Base-by-base conservation (phyloP, 2,888 invertebrate genomes). In the Cataglyphis cursor region DNA sequence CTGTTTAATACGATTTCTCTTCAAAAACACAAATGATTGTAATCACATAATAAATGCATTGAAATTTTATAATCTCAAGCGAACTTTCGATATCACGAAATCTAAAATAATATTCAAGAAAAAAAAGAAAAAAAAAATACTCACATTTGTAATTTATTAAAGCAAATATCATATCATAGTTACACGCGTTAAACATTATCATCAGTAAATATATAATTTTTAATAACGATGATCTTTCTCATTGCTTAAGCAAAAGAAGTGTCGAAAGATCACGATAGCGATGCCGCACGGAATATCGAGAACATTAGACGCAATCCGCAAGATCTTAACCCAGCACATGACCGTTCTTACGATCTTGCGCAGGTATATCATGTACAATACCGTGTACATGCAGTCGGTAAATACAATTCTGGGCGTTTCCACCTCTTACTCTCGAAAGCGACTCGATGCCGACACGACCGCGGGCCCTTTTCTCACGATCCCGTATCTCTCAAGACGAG, bases 391-490 rank as follows among this genome's bases (percentile, higher is more conserved):
- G 35, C 38, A 75, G 54, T 35, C 51, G 78, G 62, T 75, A 75
- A 75, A 75, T 81, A 75, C 76, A 81, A 81, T 18, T 51, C 61
- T 51, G 59, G 48, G 65, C 70, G 61, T 81, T 70, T 83, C 83
- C 82, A 76, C 61, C 87, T 83, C 86, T 88, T 86, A 64, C 88
- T 61, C 21, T 44, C 21, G 81, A 57, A 48, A n/a, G 21, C 38
- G 48, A 38, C 64, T 80, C 78, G 80, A 62, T 54, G 62, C 78
- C 81, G 74, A 72, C 64, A 76, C 83, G 72, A 59, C 51, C 74
- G 59, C 64, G 64, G 66, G 66, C 87, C 87, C 87, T 81, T 87
- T 87, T 87, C 87, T 62, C 87, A 87, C 87, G 89, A 81, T 81
- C 83, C 57, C 18, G 38, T 81, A 5, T 48, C 83, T 81, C 72